phyloP scores from a whole-genome alignment of 2,888 invertebrate species.

The Tuta absoluta region DNA sequence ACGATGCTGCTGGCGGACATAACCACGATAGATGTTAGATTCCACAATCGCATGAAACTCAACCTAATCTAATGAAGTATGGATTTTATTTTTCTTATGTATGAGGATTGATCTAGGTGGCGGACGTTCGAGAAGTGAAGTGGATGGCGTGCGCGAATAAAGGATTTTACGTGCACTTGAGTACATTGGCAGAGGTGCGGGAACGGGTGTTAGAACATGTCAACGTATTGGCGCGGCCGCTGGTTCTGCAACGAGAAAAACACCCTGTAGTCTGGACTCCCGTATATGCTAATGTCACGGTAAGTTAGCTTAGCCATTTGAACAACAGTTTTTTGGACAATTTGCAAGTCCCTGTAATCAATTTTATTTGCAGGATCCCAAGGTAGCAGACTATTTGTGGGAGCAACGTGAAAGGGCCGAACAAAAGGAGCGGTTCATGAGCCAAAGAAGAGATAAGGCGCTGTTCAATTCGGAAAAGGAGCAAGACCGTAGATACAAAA shows the following conservation, averaged over 20 bases:
- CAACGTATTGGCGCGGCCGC: slow-evolving; percentile 96
- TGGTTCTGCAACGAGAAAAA: slow-evolving; percentile 91
- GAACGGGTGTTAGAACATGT: slow-evolving; percentile 98
- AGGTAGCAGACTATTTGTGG: slow-evolving; percentile 95
- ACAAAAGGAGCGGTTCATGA: slow-evolving; percentile 88
- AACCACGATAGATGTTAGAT: slow-evolving; percentile 2
- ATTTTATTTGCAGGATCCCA: slow-evolving; percentile 84
- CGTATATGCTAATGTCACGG: slow-evolving; percentile 95
- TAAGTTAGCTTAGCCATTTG: slow-evolving; percentile 58
- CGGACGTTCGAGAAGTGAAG: slow-evolving; percentile 95
- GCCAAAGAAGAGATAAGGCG: slow-evolving; percentile 82
- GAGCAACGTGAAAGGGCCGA: slow-evolving; percentile 90
- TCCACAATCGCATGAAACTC: slow-evolving; percentile 9
- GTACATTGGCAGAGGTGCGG: slow-evolving; percentile 97
- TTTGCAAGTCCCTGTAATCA: not conserved
- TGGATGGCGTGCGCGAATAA: slow-evolving; percentile 99
- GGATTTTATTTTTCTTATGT: slow-evolving; percentile 40
- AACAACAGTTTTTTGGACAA: not conserved
- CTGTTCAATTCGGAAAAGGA: slow-evolving; percentile 84
- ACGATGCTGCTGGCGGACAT: slow-evolving; percentile 19
- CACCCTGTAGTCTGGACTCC: slow-evolving; percentile 99
- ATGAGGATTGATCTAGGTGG: slow-evolving; percentile 74
- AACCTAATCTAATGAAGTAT: not conserved
- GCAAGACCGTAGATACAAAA: slow-evolving; percentile 82
- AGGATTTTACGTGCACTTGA: slow-evolving; percentile 97